These are phyloP conservation scores for Hoplias malabaricus DNA, from an alignment of 2,113 vertebrate species.

Conservation along the genomic window DNA sequence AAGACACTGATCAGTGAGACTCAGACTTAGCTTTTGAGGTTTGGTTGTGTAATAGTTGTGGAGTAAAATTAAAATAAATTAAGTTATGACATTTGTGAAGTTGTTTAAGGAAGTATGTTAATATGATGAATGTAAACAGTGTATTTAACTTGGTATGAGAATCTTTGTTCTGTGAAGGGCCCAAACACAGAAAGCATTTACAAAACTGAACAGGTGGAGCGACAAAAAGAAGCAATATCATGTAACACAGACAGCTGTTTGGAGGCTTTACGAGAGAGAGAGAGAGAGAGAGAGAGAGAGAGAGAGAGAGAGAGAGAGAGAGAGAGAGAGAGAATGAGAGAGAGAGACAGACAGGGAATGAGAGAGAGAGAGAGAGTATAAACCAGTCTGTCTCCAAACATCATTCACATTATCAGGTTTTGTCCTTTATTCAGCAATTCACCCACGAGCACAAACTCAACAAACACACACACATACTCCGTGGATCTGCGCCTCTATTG, in stretches of 20 bases:
- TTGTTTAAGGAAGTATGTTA: too few species aligned
- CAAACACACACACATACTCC: slow-evolving; percentile 13
- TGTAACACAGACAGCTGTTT: slow-evolving; percentile 55
- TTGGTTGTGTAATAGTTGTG: too few species aligned
- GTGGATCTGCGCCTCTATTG: not conserved
- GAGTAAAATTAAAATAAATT: too few species aligned
- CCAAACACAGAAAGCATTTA: slow-evolving; percentile 31
- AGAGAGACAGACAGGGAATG: not conserved
- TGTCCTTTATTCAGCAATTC: not conserved
- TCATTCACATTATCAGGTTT: slow-evolving; percentile 4
- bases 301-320: not conserved
- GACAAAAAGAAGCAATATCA: slow-evolving; percentile 45
- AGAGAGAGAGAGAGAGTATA: slow-evolving; percentile 24
- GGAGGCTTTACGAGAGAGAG: slow-evolving; percentile 36
- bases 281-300: slow-evolving; percentile 34
- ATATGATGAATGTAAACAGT: too few species aligned
- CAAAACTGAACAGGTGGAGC: slow-evolving; percentile 45
- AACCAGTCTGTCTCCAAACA: slow-evolving; percentile 37
- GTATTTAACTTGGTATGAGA: too few species aligned
- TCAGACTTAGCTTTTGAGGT: too few species aligned
- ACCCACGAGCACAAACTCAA: not conserved
- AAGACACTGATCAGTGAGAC: too few species aligned
- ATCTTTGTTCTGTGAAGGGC: not conserved
- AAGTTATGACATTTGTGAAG: too few species aligned
- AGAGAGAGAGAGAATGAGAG: not conserved